Percentiles rank a stretch among this genome's conserved stretches.
Evolutionary conservation across 2,888 invertebrate genomes (phyloP).

Genomic region (Cataglyphis albicans): DNA sequence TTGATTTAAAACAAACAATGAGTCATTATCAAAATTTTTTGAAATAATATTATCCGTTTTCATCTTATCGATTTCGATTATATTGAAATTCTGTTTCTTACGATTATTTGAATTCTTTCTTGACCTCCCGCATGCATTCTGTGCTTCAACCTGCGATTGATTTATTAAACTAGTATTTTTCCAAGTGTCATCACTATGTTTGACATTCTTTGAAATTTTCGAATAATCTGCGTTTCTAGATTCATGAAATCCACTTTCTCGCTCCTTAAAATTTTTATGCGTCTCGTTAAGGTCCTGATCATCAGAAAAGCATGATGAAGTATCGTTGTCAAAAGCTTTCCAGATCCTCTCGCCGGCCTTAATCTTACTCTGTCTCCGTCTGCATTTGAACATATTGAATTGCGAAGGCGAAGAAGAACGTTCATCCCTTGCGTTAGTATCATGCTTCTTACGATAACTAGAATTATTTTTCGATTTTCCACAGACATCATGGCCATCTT

Average conservation of each 20-base stretch:
- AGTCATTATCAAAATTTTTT: slow-evolving; percentile 64
- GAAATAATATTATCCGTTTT: neutral
- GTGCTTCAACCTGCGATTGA: neutral
- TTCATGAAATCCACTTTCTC: slow-evolving; percentile 5
- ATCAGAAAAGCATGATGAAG: neutral
- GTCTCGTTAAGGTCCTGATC: neutral
- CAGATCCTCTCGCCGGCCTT: slow-evolving; percentile 83
- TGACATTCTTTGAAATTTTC: slow-evolving; percentile 6
- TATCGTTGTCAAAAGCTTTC: slow-evolving; percentile 74
- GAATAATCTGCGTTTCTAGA: neutral
- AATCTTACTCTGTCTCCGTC: slow-evolving; percentile 82
- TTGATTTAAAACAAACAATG: slow-evolving; percentile 59
- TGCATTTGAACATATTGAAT: slow-evolving; percentile 56
- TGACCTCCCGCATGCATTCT: neutral
- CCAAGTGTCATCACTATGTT: slow-evolving; percentile 13
- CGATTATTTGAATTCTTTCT: slow-evolving; percentile 7
- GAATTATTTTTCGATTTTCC: slow-evolving; percentile 50
- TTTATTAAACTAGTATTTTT: neutral
- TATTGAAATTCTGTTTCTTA: slow-evolving; percentile 3
- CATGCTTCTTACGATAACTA: slow-evolving; percentile 35
- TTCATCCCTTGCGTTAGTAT: slow-evolving; percentile 19
- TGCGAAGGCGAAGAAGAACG: slow-evolving; percentile 40
- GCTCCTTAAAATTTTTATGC: neutral
- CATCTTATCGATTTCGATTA: neutral
- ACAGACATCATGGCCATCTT: slow-evolving; percentile 43